Conservation (phyloP, 2,888 invertebrate genomes). For the Agonopterix arenella region DNA sequence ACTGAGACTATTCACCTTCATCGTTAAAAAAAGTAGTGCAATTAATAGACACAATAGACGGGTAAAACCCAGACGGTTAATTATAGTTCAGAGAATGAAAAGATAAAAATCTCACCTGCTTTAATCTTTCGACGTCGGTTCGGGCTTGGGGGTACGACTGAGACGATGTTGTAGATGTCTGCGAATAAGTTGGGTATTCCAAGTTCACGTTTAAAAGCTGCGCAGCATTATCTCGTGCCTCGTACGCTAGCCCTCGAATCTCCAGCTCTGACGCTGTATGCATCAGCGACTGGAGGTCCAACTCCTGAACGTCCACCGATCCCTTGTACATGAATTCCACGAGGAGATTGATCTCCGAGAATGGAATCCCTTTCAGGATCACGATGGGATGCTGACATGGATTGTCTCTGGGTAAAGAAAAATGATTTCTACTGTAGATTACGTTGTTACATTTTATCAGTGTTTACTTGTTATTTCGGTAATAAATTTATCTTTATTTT, state of each 20-base stretch:
- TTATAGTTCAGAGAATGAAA: not conserved
- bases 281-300: slow-evolving; percentile 79
- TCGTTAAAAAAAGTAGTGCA: not conserved
- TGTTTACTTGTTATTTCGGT: slow-evolving; percentile 14
- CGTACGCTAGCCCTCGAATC: slow-evolving; percentile 80
- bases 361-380: slow-evolving; percentile 81
- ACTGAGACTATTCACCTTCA: not conserved
- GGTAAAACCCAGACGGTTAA: slow-evolving; percentile 5
- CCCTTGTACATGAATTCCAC: slow-evolving; percentile 85
- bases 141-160: slow-evolving; percentile 44
- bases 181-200: slow-evolving; percentile 63
- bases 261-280: slow-evolving; percentile 82
- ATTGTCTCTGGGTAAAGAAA: slow-evolving; percentile 73
- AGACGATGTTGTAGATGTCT: slow-evolving; percentile 34
- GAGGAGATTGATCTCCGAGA: slow-evolving; percentile 80
- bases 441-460: slow-evolving; percentile 2
- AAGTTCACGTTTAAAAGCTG: slow-evolving; percentile 72
- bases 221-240: slow-evolving; percentile 72
- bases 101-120: slow-evolving; percentile 49
- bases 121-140: slow-evolving; percentile 66
- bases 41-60: slow-evolving; percentile 3
- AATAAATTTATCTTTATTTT: slow-evolving; percentile 26
- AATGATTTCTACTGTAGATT: not conserved
- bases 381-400: slow-evolving; percentile 85
- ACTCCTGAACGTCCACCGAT: slow-evolving; percentile 80